phyloP scores from a whole-genome alignment of 2,797 vertebrate species.

The Peromyscus aztecus region DNA sequence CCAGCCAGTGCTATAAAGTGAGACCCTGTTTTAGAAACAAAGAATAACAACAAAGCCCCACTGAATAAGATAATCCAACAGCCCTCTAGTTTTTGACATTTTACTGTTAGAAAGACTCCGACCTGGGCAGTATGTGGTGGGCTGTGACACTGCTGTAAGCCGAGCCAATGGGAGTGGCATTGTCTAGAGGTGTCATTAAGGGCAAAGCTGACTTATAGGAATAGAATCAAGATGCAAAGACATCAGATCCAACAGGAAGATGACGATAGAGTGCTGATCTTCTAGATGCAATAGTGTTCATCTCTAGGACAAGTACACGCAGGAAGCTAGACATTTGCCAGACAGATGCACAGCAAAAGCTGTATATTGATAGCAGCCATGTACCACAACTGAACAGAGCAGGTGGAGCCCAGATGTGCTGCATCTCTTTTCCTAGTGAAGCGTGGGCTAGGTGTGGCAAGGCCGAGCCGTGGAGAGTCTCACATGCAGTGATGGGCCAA shows the following conservation, averaged over 20 bases:
- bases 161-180: background rate
- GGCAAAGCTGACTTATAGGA: background rate
- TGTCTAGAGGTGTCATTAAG: background rate
- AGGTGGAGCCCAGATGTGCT: background rate
- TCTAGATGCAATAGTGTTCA: background rate
- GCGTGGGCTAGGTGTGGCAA: background rate
- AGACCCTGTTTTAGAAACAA: background rate
- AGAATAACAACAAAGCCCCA: background rate
- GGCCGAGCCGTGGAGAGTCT: background rate
- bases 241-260: background rate
- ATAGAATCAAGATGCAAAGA: background rate
- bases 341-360: background rate
- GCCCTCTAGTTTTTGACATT: background rate
- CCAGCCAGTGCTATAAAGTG: background rate
- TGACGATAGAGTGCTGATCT: background rate
- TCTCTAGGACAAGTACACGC: background rate
- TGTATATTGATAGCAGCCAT: background rate
- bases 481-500: background rate
- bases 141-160: background rate
- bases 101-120: background rate
- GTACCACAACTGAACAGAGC: background rate
- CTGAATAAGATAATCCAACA: background rate
- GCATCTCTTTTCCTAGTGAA: background rate
- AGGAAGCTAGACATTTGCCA: background rate
- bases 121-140: background rate